phyloP scores from a whole-genome alignment of 2,888 invertebrate species.

The Ochlodes sylvanus region DNA sequence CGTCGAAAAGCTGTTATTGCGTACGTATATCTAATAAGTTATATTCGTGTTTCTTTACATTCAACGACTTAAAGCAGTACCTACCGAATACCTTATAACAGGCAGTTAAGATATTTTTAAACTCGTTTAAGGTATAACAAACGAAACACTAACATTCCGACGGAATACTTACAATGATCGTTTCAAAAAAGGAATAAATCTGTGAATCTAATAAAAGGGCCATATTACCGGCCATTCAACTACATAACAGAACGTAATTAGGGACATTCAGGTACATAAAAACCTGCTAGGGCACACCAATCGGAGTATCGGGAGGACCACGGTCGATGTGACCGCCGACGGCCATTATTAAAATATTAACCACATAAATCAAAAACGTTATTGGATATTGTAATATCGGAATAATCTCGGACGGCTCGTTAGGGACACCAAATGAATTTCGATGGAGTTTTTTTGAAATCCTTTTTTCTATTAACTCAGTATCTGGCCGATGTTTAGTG shows the following conservation, averaged over 20 bases:
- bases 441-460: conserved; percentile 46
- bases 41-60: conserved; percentile 22
- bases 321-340: conserved; percentile 63
- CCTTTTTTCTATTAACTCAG: conserved; percentile 39
- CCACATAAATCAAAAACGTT: conserved; percentile 77
- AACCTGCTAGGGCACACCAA: conserved; percentile 65
- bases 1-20: conserved; percentile 25
- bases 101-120: conserved; percentile 4
- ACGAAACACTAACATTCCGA: conserved; percentile 42
- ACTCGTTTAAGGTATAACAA: neutral
- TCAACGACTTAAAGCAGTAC: neutral
- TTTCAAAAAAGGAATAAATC: conserved; percentile 53
- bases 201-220: conserved; percentile 52
- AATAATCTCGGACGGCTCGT: conserved; percentile 63
- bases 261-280: conserved; percentile 65
- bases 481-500: conserved; percentile 35
- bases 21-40: conserved; percentile 27
- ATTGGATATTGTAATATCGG: conserved; percentile 77
- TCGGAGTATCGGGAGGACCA: conserved; percentile 62
- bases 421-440: conserved; percentile 50
- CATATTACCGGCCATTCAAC: conserved; percentile 60
- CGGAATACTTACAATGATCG: conserved; percentile 48
- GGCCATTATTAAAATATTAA: conserved; percentile 80
- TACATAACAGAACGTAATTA: conserved; percentile 65
- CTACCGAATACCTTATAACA: conserved; percentile 2